These are phyloP conservation scores for Neopelma chrysocephalum DNA, from an alignment of 2,797 vertebrate species.

Conservation along the genomic window DNA sequence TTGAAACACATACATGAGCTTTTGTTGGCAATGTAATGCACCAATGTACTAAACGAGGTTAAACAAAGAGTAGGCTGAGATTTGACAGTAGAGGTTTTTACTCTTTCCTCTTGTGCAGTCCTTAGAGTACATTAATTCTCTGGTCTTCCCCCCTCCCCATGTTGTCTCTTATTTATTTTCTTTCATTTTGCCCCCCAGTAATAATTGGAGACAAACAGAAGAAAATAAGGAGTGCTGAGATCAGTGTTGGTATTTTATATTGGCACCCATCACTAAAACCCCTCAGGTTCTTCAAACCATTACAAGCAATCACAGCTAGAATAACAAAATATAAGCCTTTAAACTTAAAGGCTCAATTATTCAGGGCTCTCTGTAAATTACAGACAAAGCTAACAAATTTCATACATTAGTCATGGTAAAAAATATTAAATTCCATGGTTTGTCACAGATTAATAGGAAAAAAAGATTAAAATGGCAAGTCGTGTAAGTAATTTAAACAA, in stretches of 20 bases:
- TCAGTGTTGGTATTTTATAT: not conserved
- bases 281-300: constrained; percentile 44
- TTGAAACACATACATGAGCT: not conserved
- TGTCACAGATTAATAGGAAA: constrained; percentile 69
- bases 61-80: not conserved
- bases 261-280: constrained; percentile 24
- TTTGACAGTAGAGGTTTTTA: not conserved
- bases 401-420: constrained; percentile 69
- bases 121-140: not conserved
- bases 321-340: constrained; percentile 61
- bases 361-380: constrained; percentile 58
- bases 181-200: not conserved
- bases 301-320: constrained; percentile 37
- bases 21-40: not conserved
- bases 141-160: fast-evolving
- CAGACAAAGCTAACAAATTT: constrained; percentile 69
- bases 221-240: not conserved
- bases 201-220: not conserved
- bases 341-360: constrained; percentile 62
- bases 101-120: not conserved
- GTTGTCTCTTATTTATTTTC: not conserved
- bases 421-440: constrained; percentile 69
- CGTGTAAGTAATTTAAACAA: constrained; percentile 61
- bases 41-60: not conserved
- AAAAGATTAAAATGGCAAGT: constrained; percentile 56